Percentiles rank a stretch among this genome's conserved stretches.
phyloP scores from a whole-genome alignment of 2,888 invertebrate species.

The Ischnura elegans region DNA sequence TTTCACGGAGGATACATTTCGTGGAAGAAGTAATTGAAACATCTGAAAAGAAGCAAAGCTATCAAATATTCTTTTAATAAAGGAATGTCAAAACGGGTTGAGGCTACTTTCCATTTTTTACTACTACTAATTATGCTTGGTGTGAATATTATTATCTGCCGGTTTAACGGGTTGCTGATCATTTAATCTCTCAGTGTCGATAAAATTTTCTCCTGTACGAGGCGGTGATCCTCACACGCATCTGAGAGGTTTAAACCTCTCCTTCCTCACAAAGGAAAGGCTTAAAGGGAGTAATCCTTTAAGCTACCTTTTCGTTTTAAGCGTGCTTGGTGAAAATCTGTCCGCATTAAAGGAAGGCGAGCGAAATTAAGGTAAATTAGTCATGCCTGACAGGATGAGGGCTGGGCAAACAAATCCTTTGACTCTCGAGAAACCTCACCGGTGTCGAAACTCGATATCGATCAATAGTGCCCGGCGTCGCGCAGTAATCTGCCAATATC shows the following conservation, averaged over 20 bases:
- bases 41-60: too few species aligned
- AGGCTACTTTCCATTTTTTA: too few species aligned
- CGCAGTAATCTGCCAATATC: too few species aligned
- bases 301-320: neutral
- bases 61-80: too few species aligned
- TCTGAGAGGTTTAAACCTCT: neutral
- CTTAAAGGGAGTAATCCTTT: neutral
- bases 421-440: neutral
- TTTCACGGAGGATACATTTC: too few species aligned
- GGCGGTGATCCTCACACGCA: neutral
- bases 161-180: neutral
- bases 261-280: neutral
- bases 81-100: too few species aligned
- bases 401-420: neutral
- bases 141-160: neutral
- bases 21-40: too few species aligned
- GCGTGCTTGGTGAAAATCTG: neutral
- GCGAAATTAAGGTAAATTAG: neutral
- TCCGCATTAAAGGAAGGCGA: neutral
- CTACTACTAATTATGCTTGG: too few species aligned
- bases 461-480: neutral
- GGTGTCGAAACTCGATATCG: neutral
- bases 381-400: neutral
- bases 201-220: neutral
- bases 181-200: neutral